Percentiles rank a stretch among this genome's conserved stretches.
Evolutionary conservation across 2,113 vertebrate species (phyloP).

Genomic region (Rhabdornis inornatus): DNA sequence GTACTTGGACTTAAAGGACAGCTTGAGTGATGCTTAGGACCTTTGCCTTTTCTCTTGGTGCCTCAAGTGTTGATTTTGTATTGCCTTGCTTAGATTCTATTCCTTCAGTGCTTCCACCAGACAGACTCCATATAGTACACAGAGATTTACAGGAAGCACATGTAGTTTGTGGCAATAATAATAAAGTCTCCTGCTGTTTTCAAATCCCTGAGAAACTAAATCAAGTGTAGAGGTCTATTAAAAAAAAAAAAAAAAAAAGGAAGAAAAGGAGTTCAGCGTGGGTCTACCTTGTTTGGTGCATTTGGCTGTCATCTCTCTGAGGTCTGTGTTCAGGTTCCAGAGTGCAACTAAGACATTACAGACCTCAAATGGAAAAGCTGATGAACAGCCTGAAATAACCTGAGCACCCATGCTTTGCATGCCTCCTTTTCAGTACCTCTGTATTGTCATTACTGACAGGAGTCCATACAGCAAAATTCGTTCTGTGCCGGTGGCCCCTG

Average conservation of each 20-base stretch:
- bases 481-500: background rate
- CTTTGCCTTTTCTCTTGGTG: slow-evolving; percentile 6
- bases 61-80: background rate
- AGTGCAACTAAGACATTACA: background rate
- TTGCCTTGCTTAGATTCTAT: slow-evolving; percentile 15
- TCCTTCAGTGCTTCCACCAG: slow-evolving; percentile 8
- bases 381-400: background rate
- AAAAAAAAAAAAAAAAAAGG: background rate
- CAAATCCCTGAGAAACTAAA: slow-evolving; percentile 42
- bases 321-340: background rate
- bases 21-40: background rate
- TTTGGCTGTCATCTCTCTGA: background rate
- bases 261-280: background rate
- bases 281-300: background rate
- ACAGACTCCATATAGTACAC: background rate
- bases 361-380: background rate
- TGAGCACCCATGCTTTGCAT: background rate
- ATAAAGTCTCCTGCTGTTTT: slow-evolving; percentile 47
- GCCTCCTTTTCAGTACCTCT: background rate
- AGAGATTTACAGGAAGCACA: slow-evolving; percentile 44
- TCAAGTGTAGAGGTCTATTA: slow-evolving; percentile 26
- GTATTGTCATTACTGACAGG: background rate
- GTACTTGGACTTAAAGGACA: background rate
- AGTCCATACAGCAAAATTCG: background rate
- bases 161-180: slow-evolving; percentile 23